Evolutionary conservation across 2,797 vertebrate genomes (phyloP), one percentile per base, ranked within the genome.

Genomic region (Pangasius larnaudii): DNA sequence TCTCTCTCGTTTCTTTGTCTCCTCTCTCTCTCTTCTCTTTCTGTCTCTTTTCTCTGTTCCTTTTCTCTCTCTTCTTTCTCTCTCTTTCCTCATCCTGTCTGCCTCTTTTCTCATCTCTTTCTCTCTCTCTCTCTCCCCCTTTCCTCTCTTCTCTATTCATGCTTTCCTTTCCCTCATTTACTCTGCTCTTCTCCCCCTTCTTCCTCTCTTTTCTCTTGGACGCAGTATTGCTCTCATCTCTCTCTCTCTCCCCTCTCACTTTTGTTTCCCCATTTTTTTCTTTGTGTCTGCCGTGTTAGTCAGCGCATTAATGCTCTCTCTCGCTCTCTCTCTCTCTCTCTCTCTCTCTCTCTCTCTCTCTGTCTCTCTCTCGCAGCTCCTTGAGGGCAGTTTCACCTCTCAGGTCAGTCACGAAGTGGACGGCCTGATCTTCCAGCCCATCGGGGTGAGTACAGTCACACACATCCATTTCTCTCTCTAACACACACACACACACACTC

Each of bases 361-460:
- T 67, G 27, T 51, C 7, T 49, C 27, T 49, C 14, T 85, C 71
- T 22, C 93, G 83, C 95, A 99, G 98, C 96, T 99, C 65, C 96
- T 99, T 91, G 98, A 98, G 95, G 98, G 98, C 96, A 99, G 96
- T 93, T 99, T 99, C 96, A 97, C 97, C 51, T 97, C 97, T 93
- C 98, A 99, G 96, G 98, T 99, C 93, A 98, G 98, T 94, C 98
- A 99, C 85, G 98, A 99, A 96, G 97, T 99, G 78, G 98, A 99
- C 91, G 98, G 98, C 89, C 96, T 99, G 85, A 98, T 99, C 96
- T 99, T 99, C 96, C 98, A 99, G 93, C 98, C 98, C 79, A 96
- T 96, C 65, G 98, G 98, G 95, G 98, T 99, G 96, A 99, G 98
- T 95, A 71, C 69, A 49, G 7, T 3, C 27, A 10, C 33, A 56